Percentiles rank a stretch among this genome's conserved stretches.
Evolutionary conservation across 2,797 vertebrate species (phyloP).

Genomic region (Podargus strigoides): DNA sequence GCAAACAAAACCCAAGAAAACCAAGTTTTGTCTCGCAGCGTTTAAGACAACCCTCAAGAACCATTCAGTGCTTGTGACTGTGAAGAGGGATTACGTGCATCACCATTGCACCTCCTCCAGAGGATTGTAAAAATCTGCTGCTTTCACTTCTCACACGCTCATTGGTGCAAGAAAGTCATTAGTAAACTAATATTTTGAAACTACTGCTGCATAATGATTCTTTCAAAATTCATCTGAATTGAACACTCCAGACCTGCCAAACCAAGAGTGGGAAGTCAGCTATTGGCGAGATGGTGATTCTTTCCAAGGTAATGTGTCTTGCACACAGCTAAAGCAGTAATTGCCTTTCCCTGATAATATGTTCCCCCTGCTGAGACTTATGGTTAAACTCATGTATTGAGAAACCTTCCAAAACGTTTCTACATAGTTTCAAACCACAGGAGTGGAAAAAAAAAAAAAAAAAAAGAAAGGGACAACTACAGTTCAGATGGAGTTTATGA

Average conservation of each 20-base stretch:
- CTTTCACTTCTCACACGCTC: neutral
- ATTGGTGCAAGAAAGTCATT: neutral
- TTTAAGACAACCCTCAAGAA: neutral
- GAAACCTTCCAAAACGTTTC: conserved; percentile 12
- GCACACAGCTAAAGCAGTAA: neutral
- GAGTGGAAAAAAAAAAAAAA: neutral
- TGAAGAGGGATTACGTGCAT: neutral
- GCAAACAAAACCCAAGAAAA: neutral
- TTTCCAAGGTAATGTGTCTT: neutral
- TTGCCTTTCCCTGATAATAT: neutral
- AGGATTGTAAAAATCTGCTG: neutral
- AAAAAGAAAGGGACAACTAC: neutral
- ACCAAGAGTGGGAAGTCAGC: neutral
- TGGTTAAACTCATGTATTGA: neutral
- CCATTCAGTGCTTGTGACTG: neutral
- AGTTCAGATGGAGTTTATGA: conserved; percentile 28
- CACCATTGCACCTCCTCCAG: neutral
- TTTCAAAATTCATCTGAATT: neutral
- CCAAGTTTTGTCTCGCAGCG: neutral
- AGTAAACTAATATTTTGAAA: neutral
- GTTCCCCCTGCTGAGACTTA: neutral
- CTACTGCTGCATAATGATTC: neutral
- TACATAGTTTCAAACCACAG: conserved; percentile 9
- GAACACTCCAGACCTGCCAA: neutral
- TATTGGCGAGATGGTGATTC: neutral